Conservation (phyloP, 2,113 vertebrate species). For the Forbesichthys agassizii region DNA sequence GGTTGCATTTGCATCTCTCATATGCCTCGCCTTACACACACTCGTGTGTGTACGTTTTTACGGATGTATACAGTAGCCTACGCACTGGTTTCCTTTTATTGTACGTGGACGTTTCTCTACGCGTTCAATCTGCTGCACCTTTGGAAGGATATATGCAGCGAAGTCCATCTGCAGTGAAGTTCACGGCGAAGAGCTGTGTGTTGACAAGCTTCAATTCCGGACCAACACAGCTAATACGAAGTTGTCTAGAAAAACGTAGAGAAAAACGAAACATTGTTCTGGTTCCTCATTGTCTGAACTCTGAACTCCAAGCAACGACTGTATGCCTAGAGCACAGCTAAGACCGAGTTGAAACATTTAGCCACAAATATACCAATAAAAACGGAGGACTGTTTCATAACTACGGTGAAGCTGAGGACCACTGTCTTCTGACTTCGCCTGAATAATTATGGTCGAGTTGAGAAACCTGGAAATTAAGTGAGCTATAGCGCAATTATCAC, state of each 20-base stretch:
- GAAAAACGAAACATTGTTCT: neutral
- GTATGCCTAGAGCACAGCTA: neutral
- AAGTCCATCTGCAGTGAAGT: neutral
- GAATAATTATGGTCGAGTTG: slow-evolving; percentile 27
- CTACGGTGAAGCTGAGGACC: slow-evolving; percentile 14
- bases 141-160: slow-evolving; percentile 10
- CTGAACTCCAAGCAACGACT: neutral
- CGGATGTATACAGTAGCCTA: slow-evolving; percentile 12
- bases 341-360: neutral
- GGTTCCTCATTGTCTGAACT: neutral
- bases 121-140: neutral
- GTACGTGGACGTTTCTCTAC: slow-evolving; percentile 20
- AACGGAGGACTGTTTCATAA: slow-evolving; percentile 3
- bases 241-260: slow-evolving; percentile 5
- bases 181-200: neutral
- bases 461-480: slow-evolving; percentile 77
- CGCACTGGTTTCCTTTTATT: neutral
- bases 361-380: neutral
- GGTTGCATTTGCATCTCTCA: neutral
- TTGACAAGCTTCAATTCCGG: too few species aligned
- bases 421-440: slow-evolving; percentile 1
- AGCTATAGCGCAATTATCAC: slow-evolving; percentile 82
- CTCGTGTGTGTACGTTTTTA: slow-evolving; percentile 1
- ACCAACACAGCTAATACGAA: neutral
- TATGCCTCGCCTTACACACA: too few species aligned